Percentiles rank a stretch among this genome's conserved stretches.
Evolutionary conservation across 2,888 invertebrate species (phyloP).

Genomic region (Pimpla rufipes): DNA sequence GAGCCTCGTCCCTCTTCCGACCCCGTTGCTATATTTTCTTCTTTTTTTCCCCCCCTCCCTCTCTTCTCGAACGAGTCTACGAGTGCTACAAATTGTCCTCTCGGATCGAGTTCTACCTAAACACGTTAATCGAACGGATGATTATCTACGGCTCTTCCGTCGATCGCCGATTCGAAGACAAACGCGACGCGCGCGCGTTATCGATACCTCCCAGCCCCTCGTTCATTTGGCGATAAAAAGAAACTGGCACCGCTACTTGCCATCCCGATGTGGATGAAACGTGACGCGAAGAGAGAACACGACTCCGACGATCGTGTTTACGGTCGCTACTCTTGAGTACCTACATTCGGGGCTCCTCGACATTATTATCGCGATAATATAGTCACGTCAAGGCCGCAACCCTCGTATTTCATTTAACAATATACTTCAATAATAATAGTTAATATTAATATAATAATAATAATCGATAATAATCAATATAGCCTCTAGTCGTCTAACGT

Average conservation of each 20-base stretch:
- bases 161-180: conserved; percentile 26
- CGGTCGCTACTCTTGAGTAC: conserved; percentile 30
- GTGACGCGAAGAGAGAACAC: conserved; percentile 47
- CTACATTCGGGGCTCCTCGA: conserved; percentile 44
- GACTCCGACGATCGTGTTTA: conserved; percentile 35
- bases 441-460: conserved; percentile 78
- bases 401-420: conserved; percentile 72
- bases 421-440: conserved; percentile 77
- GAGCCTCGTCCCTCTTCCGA: conserved; percentile 46
- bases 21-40: conserved; percentile 11
- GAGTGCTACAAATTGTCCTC: conserved; percentile 31
- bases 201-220: conserved; percentile 38
- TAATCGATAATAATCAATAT: conserved; percentile 81
- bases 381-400: conserved; percentile 67
- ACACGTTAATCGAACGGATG: conserved; percentile 29
- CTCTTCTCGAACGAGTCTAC: neutral
- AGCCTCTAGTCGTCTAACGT: conserved; percentile 84
- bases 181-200: conserved; percentile 19
- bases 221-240: conserved; percentile 65
- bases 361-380: conserved; percentile 66
- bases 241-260: conserved; percentile 56
- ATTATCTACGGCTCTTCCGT: neutral
- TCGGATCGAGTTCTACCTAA: conserved; percentile 18
- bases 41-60: neutral
- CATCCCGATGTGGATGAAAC: conserved; percentile 33